Evolutionary conservation across 2,797 vertebrate genomes (phyloP).

Genomic region (Pseudomugil gertrudae): DNA sequence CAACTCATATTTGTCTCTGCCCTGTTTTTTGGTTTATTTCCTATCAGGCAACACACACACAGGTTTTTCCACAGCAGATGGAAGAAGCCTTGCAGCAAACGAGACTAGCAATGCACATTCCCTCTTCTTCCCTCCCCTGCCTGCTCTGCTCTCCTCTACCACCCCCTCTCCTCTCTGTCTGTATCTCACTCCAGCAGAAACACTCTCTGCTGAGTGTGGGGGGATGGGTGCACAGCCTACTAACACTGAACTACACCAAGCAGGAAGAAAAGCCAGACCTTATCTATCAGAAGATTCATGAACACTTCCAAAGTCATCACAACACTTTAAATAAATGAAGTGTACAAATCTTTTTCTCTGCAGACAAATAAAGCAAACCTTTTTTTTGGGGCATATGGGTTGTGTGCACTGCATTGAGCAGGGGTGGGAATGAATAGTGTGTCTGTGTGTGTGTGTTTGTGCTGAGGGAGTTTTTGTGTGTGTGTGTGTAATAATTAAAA

Average conservation of each 20-base stretch:
- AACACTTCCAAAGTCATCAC: constrained; percentile 68
- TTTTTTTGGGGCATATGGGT: constrained; percentile 48
- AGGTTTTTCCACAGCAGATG: constrained; percentile 77
- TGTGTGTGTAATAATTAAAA: constrained; percentile 19
- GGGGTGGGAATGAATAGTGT: constrained; percentile 61
- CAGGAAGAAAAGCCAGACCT: constrained; percentile 47
- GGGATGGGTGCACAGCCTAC: constrained; percentile 81
- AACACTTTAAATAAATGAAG: constrained; percentile 52
- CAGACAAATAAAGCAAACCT: constrained; percentile 62
- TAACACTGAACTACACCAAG: constrained; percentile 69
- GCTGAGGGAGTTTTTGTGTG: constrained; percentile 16
- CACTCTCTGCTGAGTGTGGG: constrained; percentile 83
- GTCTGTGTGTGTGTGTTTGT: too few relatives aligned
- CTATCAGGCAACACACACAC: constrained; percentile 49
- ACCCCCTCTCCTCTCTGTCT: constrained; percentile 74
- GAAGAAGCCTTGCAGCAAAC: constrained; percentile 81
- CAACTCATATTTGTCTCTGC: background rate
- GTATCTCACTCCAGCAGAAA: constrained; percentile 83
- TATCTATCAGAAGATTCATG: constrained; percentile 66
- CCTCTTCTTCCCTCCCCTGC: constrained; percentile 73
- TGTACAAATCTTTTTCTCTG: constrained; percentile 20
- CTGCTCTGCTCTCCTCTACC: constrained; percentile 65
- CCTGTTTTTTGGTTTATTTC: constrained; percentile 14
- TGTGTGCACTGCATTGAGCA: constrained; percentile 54
- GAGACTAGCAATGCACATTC: constrained; percentile 81